phyloP scores from a whole-genome alignment of 1,140 invertebrate genomes.

The Cotesia vestalis region DNA sequence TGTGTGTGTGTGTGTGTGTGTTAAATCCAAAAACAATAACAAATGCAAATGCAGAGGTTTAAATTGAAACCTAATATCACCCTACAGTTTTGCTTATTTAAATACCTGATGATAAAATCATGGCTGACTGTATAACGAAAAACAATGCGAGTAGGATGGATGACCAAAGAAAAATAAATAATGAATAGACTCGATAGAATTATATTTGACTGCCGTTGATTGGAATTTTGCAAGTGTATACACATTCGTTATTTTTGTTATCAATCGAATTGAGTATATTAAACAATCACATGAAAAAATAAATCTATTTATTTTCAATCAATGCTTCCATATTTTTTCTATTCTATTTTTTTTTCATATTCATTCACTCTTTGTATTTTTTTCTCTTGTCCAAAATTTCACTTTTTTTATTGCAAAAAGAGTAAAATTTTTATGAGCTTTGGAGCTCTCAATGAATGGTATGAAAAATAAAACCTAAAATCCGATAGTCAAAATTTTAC shows the following conservation, averaged over 20 bases:
- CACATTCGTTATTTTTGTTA: neutral
- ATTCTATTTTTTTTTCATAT: neutral
- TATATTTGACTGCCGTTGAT: slow-evolving; percentile 22
- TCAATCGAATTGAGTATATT: neutral
- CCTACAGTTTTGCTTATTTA: too few relatives aligned
- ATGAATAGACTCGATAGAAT: slow-evolving; percentile 2
- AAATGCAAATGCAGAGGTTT: too few relatives aligned
- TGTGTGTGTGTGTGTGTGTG: too few relatives aligned
- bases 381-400: neutral
- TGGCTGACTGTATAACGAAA: neutral
- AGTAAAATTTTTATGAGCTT: too few relatives aligned
- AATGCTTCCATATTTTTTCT: neutral
- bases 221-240: slow-evolving; percentile 13
- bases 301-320: slow-evolving; percentile 8
- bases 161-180: slow-evolving; percentile 17
- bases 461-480: too few relatives aligned
- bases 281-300: neutral
- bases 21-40: too few relatives aligned
- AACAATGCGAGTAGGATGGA: slow-evolving; percentile 5
- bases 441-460: too few relatives aligned
- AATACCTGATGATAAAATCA: too few relatives aligned
- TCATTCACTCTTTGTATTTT: neutral
- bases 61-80: too few relatives aligned
- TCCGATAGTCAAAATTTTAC: too few relatives aligned
- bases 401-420: too few relatives aligned